Conservation (phyloP, 2,888 invertebrate species). For the Eilema caniola region DNA sequence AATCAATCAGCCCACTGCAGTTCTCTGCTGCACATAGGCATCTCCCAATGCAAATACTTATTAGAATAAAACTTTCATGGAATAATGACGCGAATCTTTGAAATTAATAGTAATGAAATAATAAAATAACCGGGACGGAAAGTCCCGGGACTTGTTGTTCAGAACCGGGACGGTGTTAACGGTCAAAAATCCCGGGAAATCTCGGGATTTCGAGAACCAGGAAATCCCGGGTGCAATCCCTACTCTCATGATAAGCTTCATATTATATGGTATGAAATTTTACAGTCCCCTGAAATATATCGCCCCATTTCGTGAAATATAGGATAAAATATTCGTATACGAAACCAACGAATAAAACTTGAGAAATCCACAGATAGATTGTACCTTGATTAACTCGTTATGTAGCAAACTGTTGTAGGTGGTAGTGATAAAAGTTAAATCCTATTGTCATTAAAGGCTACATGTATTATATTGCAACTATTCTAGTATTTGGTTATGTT, state of each 20-base stretch:
- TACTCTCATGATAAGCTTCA: neutral
- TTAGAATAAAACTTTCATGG: too few relatives aligned
- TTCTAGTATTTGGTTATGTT: neutral
- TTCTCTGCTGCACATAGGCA: too few relatives aligned
- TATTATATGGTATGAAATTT: neutral
- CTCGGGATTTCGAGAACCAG: too few relatives aligned
- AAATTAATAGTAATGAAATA: too few relatives aligned
- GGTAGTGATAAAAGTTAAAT: constrained; percentile 6
- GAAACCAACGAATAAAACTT: neutral
- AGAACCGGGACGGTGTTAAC: too few relatives aligned
- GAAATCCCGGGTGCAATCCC: too few relatives aligned
- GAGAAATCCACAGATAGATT: neutral
- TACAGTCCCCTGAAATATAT: neutral
- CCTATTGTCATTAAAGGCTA: neutral
- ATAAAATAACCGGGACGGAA: too few relatives aligned
- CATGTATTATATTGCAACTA: neutral
- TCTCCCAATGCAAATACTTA: too few relatives aligned
- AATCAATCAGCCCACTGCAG: too few relatives aligned
- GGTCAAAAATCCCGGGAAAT: too few relatives aligned
- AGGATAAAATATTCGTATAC: neutral
- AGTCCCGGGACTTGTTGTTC: too few relatives aligned
- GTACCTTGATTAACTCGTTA: neutral
- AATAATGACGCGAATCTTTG: too few relatives aligned
- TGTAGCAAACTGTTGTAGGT: neutral
- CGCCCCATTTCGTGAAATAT: neutral